A percentile compares a stretch with the other conserved stretches of the same genome.
Evolutionary conservation across 2,888 invertebrate genomes (phyloP).

Genomic region (Salpingus planirostris): DNA sequence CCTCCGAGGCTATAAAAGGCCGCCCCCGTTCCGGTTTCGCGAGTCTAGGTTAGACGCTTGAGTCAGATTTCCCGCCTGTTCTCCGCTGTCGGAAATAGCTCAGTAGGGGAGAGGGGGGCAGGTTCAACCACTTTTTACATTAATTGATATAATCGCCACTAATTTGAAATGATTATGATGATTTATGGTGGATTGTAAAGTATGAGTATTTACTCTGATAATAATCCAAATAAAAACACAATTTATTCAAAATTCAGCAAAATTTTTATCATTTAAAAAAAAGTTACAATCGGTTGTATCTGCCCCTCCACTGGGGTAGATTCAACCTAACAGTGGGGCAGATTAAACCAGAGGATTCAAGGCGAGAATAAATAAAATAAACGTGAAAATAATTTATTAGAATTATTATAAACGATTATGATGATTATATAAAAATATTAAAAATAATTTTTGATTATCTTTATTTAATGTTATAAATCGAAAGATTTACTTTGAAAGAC

Average conservation of each 20-base stretch:
- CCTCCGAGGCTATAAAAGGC: too few relatives aligned
- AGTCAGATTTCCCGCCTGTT: too few relatives aligned
- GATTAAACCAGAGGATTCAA: neutral
- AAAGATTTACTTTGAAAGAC: too few relatives aligned
- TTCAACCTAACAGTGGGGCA: neutral
- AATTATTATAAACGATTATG: neutral
- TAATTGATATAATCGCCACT: too few relatives aligned
- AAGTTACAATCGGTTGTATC: neutral
- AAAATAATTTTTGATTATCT: neutral
- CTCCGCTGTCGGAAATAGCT: too few relatives aligned
- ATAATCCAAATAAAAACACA: too few relatives aligned
- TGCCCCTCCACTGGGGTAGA: neutral
- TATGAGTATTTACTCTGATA: too few relatives aligned
- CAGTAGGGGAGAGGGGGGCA: conserved; percentile 1
- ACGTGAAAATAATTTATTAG: neutral
- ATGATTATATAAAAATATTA: neutral
- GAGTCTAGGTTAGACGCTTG: too few relatives aligned
- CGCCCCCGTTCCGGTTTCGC: too few relatives aligned
- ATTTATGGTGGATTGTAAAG: too few relatives aligned
- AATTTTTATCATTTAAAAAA: neutral
- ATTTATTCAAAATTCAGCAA: neutral
- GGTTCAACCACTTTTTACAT: neutral
- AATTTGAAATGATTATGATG: too few relatives aligned
- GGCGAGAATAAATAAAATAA: neutral
- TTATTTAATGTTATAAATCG: neutral